Percentiles rank a stretch among this genome's conserved stretches.
These are phyloP conservation scores for Pachymerium ferrugineum DNA, from an alignment of 2,888 invertebrate genomes.

Conservation along the genomic window DNA sequence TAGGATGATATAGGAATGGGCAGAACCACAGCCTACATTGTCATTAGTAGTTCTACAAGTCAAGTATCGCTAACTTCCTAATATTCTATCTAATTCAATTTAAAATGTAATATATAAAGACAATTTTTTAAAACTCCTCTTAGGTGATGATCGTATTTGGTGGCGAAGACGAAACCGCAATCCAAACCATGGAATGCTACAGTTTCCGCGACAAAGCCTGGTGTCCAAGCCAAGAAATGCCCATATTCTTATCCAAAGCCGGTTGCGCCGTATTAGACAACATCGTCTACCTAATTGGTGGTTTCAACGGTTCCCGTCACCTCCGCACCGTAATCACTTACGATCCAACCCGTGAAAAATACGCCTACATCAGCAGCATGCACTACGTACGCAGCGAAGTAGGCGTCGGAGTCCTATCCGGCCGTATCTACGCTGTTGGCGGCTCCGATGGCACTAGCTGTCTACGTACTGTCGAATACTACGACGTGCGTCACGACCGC, in stretches of 20 bases:
- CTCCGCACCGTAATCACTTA: conserved; percentile 37
- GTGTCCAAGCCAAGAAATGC: conserved; percentile 34
- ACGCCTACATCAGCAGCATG: conserved; percentile 38
- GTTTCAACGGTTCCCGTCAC: conserved; percentile 35
- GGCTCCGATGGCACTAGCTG: conserved; percentile 42
- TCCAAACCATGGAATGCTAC: conserved; percentile 35
- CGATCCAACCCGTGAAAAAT: conserved; percentile 38
- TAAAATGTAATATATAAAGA: neutral
- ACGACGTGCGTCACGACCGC: conserved; percentile 39
- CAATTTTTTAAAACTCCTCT: neutral
- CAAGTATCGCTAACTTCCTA: no score
- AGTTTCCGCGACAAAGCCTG: conserved; percentile 35
- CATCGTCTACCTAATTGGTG: conserved; percentile 33
- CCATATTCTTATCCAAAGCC: conserved; percentile 36
- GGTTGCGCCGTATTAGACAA: conserved; percentile 33
- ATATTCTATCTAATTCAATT: no score
- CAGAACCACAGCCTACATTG: no score
- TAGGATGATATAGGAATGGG: no score
- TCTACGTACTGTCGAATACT: conserved; percentile 41
- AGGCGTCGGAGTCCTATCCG: conserved; percentile 40
- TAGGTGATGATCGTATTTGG: conserved; percentile 35
- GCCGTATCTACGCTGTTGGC: conserved; percentile 41
- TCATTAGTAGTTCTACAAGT: no score
- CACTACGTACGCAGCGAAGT: conserved; percentile 42
- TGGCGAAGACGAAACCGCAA: conserved; percentile 35